Evolutionary conservation across 2,113 vertebrate genomes (phyloP), one percentile per base, ranked within the genome.

Genomic region (Hyla sarda): DNA sequence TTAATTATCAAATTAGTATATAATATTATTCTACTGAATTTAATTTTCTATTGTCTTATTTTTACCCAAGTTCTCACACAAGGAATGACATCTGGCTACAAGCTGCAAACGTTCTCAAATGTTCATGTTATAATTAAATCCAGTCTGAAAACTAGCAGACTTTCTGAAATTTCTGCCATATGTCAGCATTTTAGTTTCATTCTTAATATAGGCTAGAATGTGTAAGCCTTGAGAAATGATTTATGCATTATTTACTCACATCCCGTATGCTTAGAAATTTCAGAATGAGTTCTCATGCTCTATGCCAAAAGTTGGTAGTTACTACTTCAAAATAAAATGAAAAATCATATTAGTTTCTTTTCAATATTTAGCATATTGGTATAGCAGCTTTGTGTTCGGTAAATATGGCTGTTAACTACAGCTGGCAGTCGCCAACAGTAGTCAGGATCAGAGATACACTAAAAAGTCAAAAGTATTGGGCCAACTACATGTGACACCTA

Each of bases 181-280:
- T 80, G 84, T 86, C 76, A 86, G 84, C 76, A 80, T 58, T 80
- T 81, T 86, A 41, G 73, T 80, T 86, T 86, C 28, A 71, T 50
- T 56, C 21, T 81, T 82, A 82, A 74, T 81, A 60, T 48, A 87
- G 52, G 17, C 16, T 12, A 30, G 50, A 50, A 25, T 87, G 60
- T 82, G 48, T 62, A 86, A 86, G 72, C 54, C 85, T 62, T 74
- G 52, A 82, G 77, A 52, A 82, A 82, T 73, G 47, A 72, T 72
- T 71, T 30, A 80, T 54, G n/a, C 48, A 28, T n/a, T 82, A 73
- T 82, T 74, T 54, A 86, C 76, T 47, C 65, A 60, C 62, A 82
- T 81, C 76, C 74, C 50, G 5, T 50, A 77, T 84, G 83, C 58
- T 67, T 34, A 65, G 65, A 7, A 25, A 54, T 48, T 54, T 73